Conservation (phyloP, 2,797 vertebrate genomes). For the Falco naumanni region DNA sequence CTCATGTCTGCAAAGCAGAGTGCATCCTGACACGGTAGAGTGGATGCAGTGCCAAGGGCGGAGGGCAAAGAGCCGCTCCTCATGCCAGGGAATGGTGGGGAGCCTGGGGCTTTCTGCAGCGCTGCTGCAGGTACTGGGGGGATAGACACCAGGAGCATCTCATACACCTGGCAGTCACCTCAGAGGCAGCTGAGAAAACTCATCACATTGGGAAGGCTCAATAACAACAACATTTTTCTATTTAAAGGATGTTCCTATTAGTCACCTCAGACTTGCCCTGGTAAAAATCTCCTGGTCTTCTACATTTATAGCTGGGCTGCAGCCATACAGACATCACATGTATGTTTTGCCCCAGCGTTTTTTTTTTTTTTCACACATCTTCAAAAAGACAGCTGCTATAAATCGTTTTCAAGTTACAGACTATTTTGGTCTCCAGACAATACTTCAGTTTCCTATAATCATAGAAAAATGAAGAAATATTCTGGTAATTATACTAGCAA, state of each 20-base stretch:
- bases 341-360: background rate
- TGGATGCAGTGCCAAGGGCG: background rate
- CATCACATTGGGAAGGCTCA: background rate
- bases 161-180: background rate
- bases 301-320: background rate
- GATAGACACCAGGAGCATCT: background rate
- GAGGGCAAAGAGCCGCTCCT: background rate
- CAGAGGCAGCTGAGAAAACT: background rate
- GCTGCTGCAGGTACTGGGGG: background rate
- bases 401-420: background rate
- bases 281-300: background rate
- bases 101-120: background rate
- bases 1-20: background rate
- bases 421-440: conserved; percentile 24
- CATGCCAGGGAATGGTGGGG: background rate
- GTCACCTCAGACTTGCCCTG: background rate
- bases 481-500: conserved; percentile 23
- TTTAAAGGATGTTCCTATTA: background rate
- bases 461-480: conserved; percentile 31
- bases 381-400: background rate
- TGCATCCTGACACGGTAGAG: conserved; percentile 3
- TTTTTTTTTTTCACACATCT: background rate
- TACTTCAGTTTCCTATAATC: background rate
- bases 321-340: background rate
- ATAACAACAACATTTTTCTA: background rate